phyloP scores from a whole-genome alignment of 2,888 invertebrate species.

The Mechanitis mazaeus region DNA sequence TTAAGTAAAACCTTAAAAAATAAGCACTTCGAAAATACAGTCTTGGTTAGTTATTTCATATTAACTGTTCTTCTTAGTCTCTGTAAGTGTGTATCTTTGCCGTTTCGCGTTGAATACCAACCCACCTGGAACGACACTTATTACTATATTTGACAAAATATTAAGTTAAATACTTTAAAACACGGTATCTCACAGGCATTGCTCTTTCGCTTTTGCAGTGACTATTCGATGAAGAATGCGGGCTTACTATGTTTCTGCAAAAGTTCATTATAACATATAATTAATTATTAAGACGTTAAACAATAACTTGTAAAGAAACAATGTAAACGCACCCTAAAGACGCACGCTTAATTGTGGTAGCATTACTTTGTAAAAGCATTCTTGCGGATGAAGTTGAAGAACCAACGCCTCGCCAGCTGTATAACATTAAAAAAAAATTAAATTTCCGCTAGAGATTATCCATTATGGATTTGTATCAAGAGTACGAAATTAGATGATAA shows the following conservation, averaged over 20 bases:
- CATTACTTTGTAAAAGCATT: conserved; percentile 58
- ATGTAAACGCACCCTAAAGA: conserved; percentile 52
- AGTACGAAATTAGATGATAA: too few relatives aligned
- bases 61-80: conserved; percentile 57
- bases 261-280: background rate
- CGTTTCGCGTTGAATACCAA: conserved; percentile 48
- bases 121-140: conserved; percentile 42
- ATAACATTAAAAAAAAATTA: background rate
- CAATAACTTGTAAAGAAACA: background rate
- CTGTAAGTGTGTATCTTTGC: conserved; percentile 53
- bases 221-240: conserved; percentile 66
- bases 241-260: conserved; percentile 68
- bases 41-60: conserved; percentile 44
- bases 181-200: conserved; percentile 51
- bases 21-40: conserved; percentile 32
- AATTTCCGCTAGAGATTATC: background rate
- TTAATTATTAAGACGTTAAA: background rate
- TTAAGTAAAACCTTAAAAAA: conserved; percentile 42
- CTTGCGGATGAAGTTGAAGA: conserved; percentile 45
- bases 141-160: background rate
- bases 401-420: conserved; percentile 56
- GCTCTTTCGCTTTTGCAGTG: conserved; percentile 68
- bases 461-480: background rate
- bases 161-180: background rate
- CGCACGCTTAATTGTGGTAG: conserved; percentile 60